Percentiles rank a stretch among this genome's conserved stretches.
Evolutionary conservation across 2,888 invertebrate genomes (phyloP).

Genomic region (Eupithecia insigniata): DNA sequence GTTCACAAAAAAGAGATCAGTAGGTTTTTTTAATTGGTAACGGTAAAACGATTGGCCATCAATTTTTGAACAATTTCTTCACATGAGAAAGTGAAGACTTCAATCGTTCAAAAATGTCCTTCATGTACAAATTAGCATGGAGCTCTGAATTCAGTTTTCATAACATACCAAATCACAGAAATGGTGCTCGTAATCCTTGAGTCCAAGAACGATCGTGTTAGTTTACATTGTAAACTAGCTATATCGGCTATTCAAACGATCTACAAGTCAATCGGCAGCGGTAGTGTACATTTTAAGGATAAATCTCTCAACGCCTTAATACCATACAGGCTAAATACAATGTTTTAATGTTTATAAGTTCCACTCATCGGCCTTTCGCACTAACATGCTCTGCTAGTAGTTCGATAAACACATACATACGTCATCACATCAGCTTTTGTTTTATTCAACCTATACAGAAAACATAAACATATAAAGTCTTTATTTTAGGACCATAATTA

Average conservation of each 20-base stretch:
- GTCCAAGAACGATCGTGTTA: conserved; percentile 18
- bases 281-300: conserved; percentile 57
- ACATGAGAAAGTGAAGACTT: too few species aligned
- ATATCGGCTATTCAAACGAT: conserved; percentile 47
- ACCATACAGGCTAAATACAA: conserved; percentile 58
- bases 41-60: too few species aligned
- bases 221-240: conserved; percentile 32
- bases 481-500: too few species aligned
- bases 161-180: background rate
- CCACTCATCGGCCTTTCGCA: conserved; percentile 68
- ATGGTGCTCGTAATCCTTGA: conserved; percentile 20
- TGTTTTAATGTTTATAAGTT: conserved; percentile 74
- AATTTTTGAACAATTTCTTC: too few species aligned
- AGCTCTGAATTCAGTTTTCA: background rate
- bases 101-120: background rate
- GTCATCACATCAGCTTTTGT: conserved; percentile 14
- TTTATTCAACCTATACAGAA: background rate
- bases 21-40: too few species aligned
- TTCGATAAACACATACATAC: conserved; percentile 67
- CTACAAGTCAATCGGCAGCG: conserved; percentile 58
- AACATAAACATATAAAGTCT: too few species aligned
- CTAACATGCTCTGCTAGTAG: conserved; percentile 54
- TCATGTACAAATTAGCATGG: background rate
- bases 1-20: background rate
- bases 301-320: conserved; percentile 68